Conservation (phyloP, 2,113 vertebrate species). For the Siniperca chuatsi region DNA sequence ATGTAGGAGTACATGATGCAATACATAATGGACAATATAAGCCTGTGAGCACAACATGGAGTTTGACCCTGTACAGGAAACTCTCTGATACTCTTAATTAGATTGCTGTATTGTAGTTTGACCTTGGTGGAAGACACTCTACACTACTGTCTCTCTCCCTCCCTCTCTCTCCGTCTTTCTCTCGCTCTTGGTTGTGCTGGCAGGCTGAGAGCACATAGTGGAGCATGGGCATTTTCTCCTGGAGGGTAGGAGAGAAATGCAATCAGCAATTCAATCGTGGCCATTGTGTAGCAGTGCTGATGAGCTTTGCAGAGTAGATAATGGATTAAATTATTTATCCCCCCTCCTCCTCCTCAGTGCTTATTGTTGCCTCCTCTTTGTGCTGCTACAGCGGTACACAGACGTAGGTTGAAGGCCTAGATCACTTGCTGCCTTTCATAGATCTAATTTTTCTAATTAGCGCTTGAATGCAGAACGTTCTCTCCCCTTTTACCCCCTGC, state of each 20-base stretch:
- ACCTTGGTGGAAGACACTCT: slow-evolving; percentile 81
- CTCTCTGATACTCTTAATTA: slow-evolving; percentile 82
- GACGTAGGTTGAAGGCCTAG: slow-evolving; percentile 92
- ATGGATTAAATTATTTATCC: slow-evolving; percentile 99
- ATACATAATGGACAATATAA: slow-evolving; percentile 69
- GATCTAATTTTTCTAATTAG: slow-evolving; percentile 99
- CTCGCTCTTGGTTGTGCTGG: slow-evolving; percentile 62
- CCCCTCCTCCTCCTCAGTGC: slow-evolving; percentile 75
- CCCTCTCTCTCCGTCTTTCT: slow-evolving; percentile 33
- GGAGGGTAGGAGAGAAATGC: slow-evolving; percentile 86
- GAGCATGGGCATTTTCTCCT: slow-evolving; percentile 89
- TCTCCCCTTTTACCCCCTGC: slow-evolving; percentile 70
- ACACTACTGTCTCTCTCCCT: slow-evolving; percentile 48
- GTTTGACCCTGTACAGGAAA: slow-evolving; percentile 75
- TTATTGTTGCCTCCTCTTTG: slow-evolving; percentile 83
- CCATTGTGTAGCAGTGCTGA: slow-evolving; percentile 86
- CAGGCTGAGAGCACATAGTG: slow-evolving; percentile 68
- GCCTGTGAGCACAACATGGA: slow-evolving; percentile 69
- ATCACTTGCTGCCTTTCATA: slow-evolving; percentile 93
- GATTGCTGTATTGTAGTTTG: slow-evolving; percentile 82
- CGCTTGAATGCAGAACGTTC: slow-evolving; percentile 89
- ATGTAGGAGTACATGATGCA: slow-evolving; percentile 65
- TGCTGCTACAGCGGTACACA: slow-evolving; percentile 79
- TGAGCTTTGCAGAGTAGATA: slow-evolving; percentile 96
- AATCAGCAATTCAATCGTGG: slow-evolving; percentile 86